Percentiles rank a stretch among this genome's conserved stretches.
Evolutionary conservation across 2,797 vertebrate species (phyloP).

Genomic region (Artibeus jamaicensis): DNA sequence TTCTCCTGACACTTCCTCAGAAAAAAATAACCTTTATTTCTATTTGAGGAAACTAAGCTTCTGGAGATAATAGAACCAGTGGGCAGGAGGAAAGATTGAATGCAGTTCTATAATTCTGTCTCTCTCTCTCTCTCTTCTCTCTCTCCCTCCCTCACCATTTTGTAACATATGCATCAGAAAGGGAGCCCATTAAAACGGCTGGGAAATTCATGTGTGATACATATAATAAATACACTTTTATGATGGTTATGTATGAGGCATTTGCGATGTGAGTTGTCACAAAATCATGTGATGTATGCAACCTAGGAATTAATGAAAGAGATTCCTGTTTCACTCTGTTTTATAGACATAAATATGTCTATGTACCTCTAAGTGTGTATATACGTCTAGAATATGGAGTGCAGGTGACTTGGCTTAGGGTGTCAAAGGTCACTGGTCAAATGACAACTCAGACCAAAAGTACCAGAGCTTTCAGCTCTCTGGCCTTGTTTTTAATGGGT

Average conservation of each 20-base stretch:
- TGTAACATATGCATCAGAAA: background rate
- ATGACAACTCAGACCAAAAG: background rate
- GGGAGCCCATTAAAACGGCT: background rate
- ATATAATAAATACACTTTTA: background rate
- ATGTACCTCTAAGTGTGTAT: no score
- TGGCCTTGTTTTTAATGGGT: background rate
- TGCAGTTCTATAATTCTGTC: background rate
- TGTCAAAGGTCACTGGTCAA: background rate
- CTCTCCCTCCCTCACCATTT: background rate
- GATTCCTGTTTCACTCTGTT: background rate
- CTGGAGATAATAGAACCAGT: background rate
- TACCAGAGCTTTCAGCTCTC: background rate
- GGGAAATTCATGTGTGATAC: background rate
- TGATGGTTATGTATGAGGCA: background rate
- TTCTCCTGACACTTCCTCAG: background rate
- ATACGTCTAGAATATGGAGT: background rate
- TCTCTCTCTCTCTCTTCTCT: background rate
- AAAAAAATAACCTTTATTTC: background rate
- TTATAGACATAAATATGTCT: background rate
- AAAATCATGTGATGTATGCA: background rate
- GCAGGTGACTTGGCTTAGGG: background rate
- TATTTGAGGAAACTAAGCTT: background rate
- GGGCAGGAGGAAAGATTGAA: background rate
- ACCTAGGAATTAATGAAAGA: background rate
- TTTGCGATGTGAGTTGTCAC: background rate